Conservation (phyloP, 2,113 vertebrate species). For the Notothenia rossii region DNA sequence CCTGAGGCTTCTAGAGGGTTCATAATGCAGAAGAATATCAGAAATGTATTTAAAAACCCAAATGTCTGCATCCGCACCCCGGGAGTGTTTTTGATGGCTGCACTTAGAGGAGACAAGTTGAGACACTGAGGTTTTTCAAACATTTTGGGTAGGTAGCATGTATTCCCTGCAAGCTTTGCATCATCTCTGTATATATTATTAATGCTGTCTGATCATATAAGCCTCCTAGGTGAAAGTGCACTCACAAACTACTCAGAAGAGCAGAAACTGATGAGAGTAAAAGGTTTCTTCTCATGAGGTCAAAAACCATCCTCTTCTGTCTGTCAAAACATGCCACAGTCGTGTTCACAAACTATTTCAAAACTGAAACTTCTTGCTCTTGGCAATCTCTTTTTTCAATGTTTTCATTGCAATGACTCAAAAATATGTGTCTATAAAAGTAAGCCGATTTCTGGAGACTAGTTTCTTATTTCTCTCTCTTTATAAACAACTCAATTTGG, state of each 20-base stretch:
- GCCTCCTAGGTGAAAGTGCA: constrained; percentile 45
- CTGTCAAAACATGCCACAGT: constrained; percentile 31
- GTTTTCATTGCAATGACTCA: no score
- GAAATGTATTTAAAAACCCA: neutral
- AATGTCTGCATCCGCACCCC: constrained; percentile 23
- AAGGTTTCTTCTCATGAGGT: constrained; percentile 14
- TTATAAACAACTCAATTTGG: no score
- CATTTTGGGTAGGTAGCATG: neutral
- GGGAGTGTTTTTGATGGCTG: constrained; percentile 14
- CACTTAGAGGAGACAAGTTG: neutral
- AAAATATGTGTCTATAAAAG: neutral
- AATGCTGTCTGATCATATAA: constrained; percentile 38
- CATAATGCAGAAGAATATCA: no score
- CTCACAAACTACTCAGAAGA: constrained; percentile 13
- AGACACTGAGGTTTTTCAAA: neutral
- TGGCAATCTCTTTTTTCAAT: no score
- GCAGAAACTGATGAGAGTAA: constrained; percentile 22
- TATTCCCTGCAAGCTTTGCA: constrained; percentile 34
- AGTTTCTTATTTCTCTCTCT: neutral
- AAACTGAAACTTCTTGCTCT: neutral
- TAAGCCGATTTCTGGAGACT: neutral
- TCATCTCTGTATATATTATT: constrained; percentile 9
- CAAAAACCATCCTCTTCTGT: constrained; percentile 4
- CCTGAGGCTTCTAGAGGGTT: no score
- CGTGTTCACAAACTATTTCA: neutral